Base-by-base conservation (phyloP, 1,140 invertebrate genomes). In the Bombus terrestris region DNA sequence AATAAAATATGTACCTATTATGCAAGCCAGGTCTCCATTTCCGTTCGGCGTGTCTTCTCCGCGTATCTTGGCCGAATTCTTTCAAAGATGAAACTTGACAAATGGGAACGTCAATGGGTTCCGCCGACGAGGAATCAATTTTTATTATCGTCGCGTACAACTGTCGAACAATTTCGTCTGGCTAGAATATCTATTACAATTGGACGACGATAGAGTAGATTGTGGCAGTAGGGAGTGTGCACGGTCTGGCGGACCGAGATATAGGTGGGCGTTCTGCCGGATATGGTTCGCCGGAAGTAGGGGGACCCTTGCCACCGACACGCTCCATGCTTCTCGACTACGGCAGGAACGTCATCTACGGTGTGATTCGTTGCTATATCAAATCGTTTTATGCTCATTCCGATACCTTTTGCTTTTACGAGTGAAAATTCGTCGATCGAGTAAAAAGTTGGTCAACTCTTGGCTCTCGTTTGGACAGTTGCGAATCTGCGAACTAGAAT, bases 221-320 rank as follows among this genome's bases (percentile, higher is more conserved):
- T 88, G 90, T 81, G 90, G 90, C 86, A 81, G 88, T 79, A 85
- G 92, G 90, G 92, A 92, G 91, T 89, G 80, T 90, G 83, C 92
- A 93, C 92, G 94, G 92, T 93, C 91, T 89, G 92, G 75, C 91
- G 92, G 92, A 64, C 82, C 85, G 91, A 92, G 93, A 94, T 93
- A 92, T 92, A 94, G 94, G 93, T 95, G 93, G 94, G 94, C 93
- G 93, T 94, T 93, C 92, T 93, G 89, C 93, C 95, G 95, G 95
- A 95, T 94, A 95, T 93, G 92, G 90, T 92, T 93, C 92, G 93
- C 93, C 95, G 94, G 94, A 95, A 95, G 94, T 94, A 93, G 93
- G 94, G 94, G 94, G 93, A 94, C 92, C 90, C 92, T 92, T 92
- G 92, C 92, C 92, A 93, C 92, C 93, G 94, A 95, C 94, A 95